Conservation (phyloP, 2,888 invertebrate genomes). For the Sclerodermus sp. region DNA sequence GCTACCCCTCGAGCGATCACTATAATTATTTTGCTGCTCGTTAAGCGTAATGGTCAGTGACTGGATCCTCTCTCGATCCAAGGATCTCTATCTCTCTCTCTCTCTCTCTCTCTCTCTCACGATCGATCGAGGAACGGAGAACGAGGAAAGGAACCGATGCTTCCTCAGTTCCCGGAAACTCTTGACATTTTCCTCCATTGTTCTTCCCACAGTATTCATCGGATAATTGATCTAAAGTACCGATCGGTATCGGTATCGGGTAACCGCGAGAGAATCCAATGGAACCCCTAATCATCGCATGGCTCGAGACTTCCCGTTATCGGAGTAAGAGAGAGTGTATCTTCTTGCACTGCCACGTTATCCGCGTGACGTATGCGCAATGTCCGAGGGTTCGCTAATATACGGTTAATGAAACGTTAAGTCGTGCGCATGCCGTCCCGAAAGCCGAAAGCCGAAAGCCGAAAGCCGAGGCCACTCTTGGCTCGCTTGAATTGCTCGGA, state of each 20-base stretch:
- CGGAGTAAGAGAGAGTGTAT: slow-evolving; percentile 19
- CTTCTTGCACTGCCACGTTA: slow-evolving; percentile 34
- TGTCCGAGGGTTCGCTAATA: slow-evolving; percentile 35
- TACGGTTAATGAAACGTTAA: slow-evolving; percentile 43
- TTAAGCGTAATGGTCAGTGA: slow-evolving; percentile 30
- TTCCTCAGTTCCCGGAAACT: too few relatives aligned
- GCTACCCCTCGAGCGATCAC: slow-evolving; percentile 17
- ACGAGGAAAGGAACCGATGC: too few relatives aligned
- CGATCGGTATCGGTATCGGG: too few relatives aligned
- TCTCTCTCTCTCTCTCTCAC: too few relatives aligned
- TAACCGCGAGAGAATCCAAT: too few relatives aligned
- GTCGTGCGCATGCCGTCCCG: slow-evolving; percentile 22
- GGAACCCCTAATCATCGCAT: too few relatives aligned
- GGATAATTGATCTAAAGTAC: too few relatives aligned
- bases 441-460: neutral
- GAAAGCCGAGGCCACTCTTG: neutral
- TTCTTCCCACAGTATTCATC: too few relatives aligned
- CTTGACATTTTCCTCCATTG: too few relatives aligned
- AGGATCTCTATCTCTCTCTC: too few relatives aligned
- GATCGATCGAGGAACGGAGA: too few relatives aligned
- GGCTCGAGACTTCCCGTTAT: too few relatives aligned
- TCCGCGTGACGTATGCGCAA: slow-evolving; percentile 38
- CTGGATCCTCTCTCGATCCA: slow-evolving; percentile 15
- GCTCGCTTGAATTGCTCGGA: neutral
- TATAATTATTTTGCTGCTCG: slow-evolving; percentile 38